Evolutionary conservation across 2,797 vertebrate genomes (phyloP).

Genomic region (Alfaro cultratus): DNA sequence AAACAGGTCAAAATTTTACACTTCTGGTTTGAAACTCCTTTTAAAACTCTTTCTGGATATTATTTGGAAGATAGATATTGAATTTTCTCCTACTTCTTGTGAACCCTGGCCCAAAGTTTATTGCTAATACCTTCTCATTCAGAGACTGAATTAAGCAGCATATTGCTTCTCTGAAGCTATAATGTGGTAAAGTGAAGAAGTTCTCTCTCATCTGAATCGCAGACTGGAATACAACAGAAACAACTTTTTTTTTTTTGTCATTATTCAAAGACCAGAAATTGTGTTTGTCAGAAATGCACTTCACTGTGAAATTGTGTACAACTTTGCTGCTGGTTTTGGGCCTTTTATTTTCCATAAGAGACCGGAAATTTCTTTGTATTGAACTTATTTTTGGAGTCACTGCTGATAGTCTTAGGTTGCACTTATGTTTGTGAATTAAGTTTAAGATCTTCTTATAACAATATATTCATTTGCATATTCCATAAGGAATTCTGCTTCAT

Average conservation of each 20-base stretch:
- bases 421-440: conserved; percentile 50
- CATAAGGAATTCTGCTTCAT: conserved; percentile 43
- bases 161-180: conserved; percentile 32
- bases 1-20: conserved; percentile 33
- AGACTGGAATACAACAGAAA: conserved; percentile 27
- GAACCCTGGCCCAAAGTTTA: conserved; percentile 21
- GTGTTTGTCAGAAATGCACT: conserved; percentile 28
- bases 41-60: conserved; percentile 24
- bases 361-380: conserved; percentile 10
- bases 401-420: conserved; percentile 35
- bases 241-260: conserved; percentile 13
- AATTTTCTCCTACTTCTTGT: conserved; percentile 22
- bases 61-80: conserved; percentile 12
- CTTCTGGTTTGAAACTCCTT: conserved; percentile 25
- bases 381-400: conserved; percentile 21
- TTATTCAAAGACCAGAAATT: conserved; percentile 36
- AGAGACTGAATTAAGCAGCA: conserved; percentile 22
- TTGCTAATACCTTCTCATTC: conserved; percentile 43
- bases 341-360: conserved; percentile 24
- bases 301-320: conserved; percentile 18
- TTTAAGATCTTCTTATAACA: conserved; percentile 43
- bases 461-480: conserved; percentile 15
- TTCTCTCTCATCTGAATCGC: conserved; percentile 19
- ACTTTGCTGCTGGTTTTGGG: conserved; percentile 19
- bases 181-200: conserved; percentile 47